Evolutionary conservation across 35 echinoderm and acorn worm species (phyloP).

Genomic region (Apostichopus parvimensis): DNA sequence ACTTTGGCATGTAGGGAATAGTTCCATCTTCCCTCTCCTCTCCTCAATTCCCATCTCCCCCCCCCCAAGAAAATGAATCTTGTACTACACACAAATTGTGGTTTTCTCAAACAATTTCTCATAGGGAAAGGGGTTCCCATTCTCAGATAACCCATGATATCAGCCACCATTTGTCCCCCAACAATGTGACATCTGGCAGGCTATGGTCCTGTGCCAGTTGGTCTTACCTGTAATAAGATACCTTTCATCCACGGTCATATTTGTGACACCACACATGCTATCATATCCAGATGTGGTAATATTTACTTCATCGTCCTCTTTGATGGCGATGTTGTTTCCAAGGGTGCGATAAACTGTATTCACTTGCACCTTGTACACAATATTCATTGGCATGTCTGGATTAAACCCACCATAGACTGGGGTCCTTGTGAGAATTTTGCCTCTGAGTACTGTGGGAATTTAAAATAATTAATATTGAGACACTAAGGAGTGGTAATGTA

Average conservation of each 20-base stretch:
- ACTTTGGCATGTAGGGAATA: too few species aligned
- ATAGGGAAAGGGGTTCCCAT: too few species aligned
- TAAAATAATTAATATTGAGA: too few species aligned
- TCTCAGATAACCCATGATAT: too few species aligned
- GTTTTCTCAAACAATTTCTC: too few species aligned
- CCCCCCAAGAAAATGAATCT: background rate
- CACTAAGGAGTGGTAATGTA: too few species aligned
- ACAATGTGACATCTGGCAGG: too few species aligned
- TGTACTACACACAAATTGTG: too few species aligned
- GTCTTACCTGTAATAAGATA: slow-evolving; percentile 43
- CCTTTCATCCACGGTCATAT: background rate
- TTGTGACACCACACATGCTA: background rate
- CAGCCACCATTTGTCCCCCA: too few species aligned
- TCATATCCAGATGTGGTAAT: slow-evolving; percentile 19
- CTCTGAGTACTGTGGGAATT: slow-evolving; percentile 19
- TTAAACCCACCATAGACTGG: background rate
- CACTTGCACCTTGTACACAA: background rate
- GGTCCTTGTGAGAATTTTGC: slow-evolving; percentile 17
- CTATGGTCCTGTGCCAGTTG: too few species aligned
- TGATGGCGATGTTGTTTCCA: background rate
- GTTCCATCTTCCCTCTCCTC: too few species aligned
- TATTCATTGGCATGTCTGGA: background rate
- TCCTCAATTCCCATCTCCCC: too few species aligned
- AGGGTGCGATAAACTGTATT: background rate
- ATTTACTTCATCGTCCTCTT: background rate